phyloP scores from a whole-genome alignment of 2,888 invertebrate species.

The Hyalella azteca region DNA sequence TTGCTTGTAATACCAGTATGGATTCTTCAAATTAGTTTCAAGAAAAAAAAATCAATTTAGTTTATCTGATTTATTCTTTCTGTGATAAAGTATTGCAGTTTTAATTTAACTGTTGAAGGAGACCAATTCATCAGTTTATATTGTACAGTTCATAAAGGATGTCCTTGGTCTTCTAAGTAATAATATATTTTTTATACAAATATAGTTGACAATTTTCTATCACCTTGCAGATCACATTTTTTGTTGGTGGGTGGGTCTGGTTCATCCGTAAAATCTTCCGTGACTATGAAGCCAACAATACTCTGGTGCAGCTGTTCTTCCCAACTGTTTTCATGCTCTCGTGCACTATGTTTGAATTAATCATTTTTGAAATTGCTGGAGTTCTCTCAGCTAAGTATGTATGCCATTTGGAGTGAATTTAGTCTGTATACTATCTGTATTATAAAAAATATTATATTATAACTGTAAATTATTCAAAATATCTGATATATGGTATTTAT shows the following conservation, averaged over 20 bases:
- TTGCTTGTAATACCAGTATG: too few species aligned
- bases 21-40: background rate
- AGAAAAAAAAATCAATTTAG: background rate
- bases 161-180: background rate
- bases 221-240: conserved; percentile 79
- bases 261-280: conserved; percentile 96
- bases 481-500: too few species aligned
- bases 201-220: background rate
- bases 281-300: conserved; percentile 96
- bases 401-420: conserved; percentile 60
- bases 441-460: too few species aligned
- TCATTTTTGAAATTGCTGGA: conserved; percentile 98
- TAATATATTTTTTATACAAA: background rate
- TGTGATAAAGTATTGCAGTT: background rate
- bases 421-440: too few species aligned
- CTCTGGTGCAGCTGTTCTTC: conserved; percentile 92
- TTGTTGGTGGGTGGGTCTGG: conserved; percentile 96
- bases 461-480: too few species aligned
- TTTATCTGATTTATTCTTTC: too few species aligned
- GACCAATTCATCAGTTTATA: background rate
- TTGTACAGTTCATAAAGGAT: background rate
- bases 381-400: conserved; percentile 86
- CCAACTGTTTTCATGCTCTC: conserved; percentile 95
- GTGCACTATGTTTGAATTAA: conserved; percentile 98
- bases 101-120: background rate